Evolutionary conservation across 2,797 vertebrate genomes (phyloP).

Genomic region (Falco rusticolus): DNA sequence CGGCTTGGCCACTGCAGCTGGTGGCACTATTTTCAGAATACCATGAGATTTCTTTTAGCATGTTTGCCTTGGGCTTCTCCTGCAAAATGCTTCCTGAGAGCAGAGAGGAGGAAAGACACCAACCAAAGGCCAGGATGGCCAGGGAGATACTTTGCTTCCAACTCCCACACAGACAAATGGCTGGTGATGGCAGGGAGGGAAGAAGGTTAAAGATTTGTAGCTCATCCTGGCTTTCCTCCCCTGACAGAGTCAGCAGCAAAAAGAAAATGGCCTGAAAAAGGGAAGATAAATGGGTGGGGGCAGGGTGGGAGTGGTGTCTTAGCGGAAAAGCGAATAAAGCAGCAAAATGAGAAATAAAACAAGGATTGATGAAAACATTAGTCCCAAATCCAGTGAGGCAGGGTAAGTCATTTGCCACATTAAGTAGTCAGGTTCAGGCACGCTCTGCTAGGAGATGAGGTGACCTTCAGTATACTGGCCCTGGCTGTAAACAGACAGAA

Average conservation of each 20-base stretch:
- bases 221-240: background rate
- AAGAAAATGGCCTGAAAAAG: background rate
- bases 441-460: background rate
- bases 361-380: background rate
- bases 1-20: background rate
- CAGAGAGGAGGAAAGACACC: background rate
- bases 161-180: background rate
- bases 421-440: background rate
- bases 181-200: background rate
- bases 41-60: background rate
- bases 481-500: background rate
- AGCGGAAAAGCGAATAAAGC: background rate
- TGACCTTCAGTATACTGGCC: background rate
- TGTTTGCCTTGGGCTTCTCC: background rate
- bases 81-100: background rate
- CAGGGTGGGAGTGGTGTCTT: background rate
- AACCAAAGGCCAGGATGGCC: background rate
- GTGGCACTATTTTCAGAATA: background rate
- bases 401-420: background rate
- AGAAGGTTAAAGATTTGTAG: background rate
- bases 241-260: background rate
- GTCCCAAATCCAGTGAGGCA: background rate
- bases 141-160: background rate
- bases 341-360: background rate
- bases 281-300: background rate